These are phyloP conservation scores for Drosophila yooni DNA, from an alignment of 2,888 invertebrate genomes.

Conservation along the genomic window DNA sequence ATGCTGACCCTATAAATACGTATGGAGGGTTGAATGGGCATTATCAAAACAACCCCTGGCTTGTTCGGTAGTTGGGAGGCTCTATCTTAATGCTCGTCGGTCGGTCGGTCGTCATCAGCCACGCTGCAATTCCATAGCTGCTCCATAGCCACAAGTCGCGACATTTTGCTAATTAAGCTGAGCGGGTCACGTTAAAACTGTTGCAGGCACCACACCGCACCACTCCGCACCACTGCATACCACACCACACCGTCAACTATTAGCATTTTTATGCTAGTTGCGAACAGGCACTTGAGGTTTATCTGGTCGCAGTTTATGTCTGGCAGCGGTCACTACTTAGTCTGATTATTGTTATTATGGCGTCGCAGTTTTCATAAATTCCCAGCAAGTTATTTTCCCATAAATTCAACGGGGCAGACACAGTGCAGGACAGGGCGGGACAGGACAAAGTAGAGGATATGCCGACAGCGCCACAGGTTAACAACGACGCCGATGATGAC, in stretches of 20 bases:
- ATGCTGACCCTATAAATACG: conserved; percentile 62
- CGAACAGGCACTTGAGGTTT: conserved; percentile 58
- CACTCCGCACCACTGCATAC: neutral
- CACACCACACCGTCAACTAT: conserved; percentile 42
- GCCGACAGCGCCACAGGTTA: conserved; percentile 44
- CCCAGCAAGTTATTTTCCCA: conserved; percentile 81
- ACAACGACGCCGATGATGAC: conserved; percentile 26
- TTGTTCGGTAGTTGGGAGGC: conserved; percentile 8
- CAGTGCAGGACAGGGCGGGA: conserved; percentile 12
- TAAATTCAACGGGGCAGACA: conserved; percentile 68
- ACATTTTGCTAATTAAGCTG: conserved; percentile 79
- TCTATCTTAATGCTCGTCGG: conserved; percentile 63
- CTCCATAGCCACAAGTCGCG: conserved; percentile 38
- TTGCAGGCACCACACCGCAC: conserved; percentile 18
- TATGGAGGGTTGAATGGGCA: conserved; percentile 22
- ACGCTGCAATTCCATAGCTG: neutral
- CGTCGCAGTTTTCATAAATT: conserved; percentile 81
- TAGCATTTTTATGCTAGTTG: conserved; percentile 68
- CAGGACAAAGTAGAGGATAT: conserved; percentile 38
- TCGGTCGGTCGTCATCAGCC: conserved; percentile 33
- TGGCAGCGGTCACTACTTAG: conserved; percentile 80
- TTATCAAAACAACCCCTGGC: conserved; percentile 28
- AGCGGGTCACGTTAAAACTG: conserved; percentile 61
- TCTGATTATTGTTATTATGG: conserved; percentile 81
- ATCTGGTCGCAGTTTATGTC: conserved; percentile 77